Evolutionary conservation across 2,797 vertebrate genomes (phyloP), one percentile per base, ranked within the genome.

Genomic region (Neosilurus mollespiculum): DNA sequence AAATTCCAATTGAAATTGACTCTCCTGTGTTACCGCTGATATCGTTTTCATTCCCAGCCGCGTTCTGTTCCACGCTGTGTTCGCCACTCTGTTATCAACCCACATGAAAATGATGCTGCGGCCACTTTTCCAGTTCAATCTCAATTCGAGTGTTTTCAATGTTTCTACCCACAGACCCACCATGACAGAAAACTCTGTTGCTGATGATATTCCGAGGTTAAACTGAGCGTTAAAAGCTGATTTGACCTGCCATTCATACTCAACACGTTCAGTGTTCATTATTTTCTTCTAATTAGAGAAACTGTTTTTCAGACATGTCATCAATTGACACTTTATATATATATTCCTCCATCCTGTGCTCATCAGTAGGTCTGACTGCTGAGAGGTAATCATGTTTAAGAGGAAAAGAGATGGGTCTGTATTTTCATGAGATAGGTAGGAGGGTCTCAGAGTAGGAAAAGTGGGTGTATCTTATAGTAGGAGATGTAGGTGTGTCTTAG

Each of bases 71-170:
- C 61, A 51, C 9, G 12, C 67, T 49, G 73, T 18, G 22, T 71
- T 80, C 16, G 24, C 64, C 70, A 84, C 58, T 73, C 77, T 75
- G 76, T 84, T 84, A 80, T 80, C 82, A 64, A 59, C 67, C 3
- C 14, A 72, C 67, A 72, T 20, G 70, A 51, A 67, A 81, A 81
- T 75, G 14, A 75, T 59, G 56, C 18, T 75, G 82, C 65, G 43
- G 64, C 77, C 79, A 85, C 73, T 53, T 77, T 78, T 77, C 51
- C 64, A 69, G 49, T 81, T 77, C 26, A 37, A 84, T 65, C 82
- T 72, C 43, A n/a, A 24, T 84, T 72, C 30, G 14, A 20, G 49
- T 58, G 15, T 64, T 72, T 16, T 61, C 51, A 12, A 14, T 24
- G 26, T 34, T 67, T 34, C 58, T 43, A 43, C 43, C 58, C 34